phyloP scores from a whole-genome alignment of 1,140 invertebrate genomes.

The Aphaenogaster rudis region DNA sequence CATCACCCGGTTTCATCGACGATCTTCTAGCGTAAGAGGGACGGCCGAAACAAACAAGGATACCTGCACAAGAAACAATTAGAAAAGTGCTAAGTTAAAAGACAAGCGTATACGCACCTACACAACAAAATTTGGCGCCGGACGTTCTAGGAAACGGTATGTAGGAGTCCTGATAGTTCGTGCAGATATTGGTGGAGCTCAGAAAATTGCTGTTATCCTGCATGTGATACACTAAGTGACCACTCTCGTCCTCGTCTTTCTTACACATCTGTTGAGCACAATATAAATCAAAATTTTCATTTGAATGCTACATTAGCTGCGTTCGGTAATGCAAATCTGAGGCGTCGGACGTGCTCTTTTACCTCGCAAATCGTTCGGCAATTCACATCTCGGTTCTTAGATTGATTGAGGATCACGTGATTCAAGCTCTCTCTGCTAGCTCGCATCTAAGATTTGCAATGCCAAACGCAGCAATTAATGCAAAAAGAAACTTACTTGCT shows the following conservation, averaged over 20 bases:
- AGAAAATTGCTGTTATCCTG: slow-evolving; percentile 85
- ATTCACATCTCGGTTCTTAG: no score
- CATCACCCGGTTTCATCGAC: slow-evolving; percentile 89
- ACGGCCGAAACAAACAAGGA: slow-evolving; percentile 95
- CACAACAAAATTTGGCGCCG: slow-evolving; percentile 96
- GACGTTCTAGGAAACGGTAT: slow-evolving; percentile 98
- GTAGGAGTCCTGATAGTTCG: slow-evolving; percentile 91
- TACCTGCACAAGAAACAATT: slow-evolving; percentile 84
- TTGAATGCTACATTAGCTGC: not conserved
- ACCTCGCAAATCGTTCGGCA: no score
- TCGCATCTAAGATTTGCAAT: no score
- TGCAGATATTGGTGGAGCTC: slow-evolving; percentile 81
- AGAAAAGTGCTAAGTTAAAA: not conserved
- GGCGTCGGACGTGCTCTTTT: no score
- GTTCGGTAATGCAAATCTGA: no score
- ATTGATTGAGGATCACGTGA: no score
- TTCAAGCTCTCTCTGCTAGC: no score
- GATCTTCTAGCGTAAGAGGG: slow-evolving; percentile 91
- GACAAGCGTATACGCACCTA: slow-evolving; percentile 87
- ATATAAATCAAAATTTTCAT: slow-evolving; percentile 8
- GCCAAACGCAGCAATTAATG: not conserved
- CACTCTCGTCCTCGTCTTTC: slow-evolving; percentile 85
- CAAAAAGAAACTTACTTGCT: slow-evolving; percentile 85
- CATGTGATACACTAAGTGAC: slow-evolving; percentile 82
- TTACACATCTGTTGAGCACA: slow-evolving; percentile 80